Base-by-base conservation (phyloP, 2,113 vertebrate species). In the Mirounga angustirostris region DNA sequence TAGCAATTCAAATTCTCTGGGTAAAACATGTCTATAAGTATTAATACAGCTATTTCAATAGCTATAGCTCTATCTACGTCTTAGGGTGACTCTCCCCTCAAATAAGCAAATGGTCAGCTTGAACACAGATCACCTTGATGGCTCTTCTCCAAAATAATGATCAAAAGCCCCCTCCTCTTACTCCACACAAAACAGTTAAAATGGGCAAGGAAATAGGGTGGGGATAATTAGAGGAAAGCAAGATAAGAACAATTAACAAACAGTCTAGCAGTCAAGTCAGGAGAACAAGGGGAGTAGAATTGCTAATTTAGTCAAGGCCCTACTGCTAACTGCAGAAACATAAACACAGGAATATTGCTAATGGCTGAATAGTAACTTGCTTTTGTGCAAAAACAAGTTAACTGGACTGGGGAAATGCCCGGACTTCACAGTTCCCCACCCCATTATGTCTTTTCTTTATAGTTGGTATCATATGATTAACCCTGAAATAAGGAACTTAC, bases 151-250 rank as follows among this genome's bases (percentile, higher is more conserved):
- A 86, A 16, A 12, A 26, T 12, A 33, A 80, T 36, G 65, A 87
- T 65, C 13, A 79, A 65, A 58, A 33, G 1, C 9, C 19, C 4
- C 5, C 19, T 90, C 21, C 10, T 63, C 40, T 24, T 91, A 63
- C 4, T 22, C 74, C 73, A 58, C 7, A 78, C 1, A 22, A 2
- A 61, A 15, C 28, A 91, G 22, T 50, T 81, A 56, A 71, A 83
- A 94, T 79, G 30, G 28, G 22, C 28, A 59, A 79, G 28, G n/a
- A 91, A 26, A 28, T 79, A 10, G 9, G 0, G 10, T 40, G 22
- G 2, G 1, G 1, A n/a, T 28, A n/a, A 0, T 12, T 16, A 58
- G 6, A 5, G 19, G 0, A 89, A 84, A 56, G 3, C 2, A 40
- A 50, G 30, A 24, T 58, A 80, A 43, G 36, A 7, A 19, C 1